A percentile compares a stretch with the other conserved stretches of the same genome.
Evolutionary conservation across 2,797 vertebrate genomes (phyloP).

Genomic region (Poecile montanus): DNA sequence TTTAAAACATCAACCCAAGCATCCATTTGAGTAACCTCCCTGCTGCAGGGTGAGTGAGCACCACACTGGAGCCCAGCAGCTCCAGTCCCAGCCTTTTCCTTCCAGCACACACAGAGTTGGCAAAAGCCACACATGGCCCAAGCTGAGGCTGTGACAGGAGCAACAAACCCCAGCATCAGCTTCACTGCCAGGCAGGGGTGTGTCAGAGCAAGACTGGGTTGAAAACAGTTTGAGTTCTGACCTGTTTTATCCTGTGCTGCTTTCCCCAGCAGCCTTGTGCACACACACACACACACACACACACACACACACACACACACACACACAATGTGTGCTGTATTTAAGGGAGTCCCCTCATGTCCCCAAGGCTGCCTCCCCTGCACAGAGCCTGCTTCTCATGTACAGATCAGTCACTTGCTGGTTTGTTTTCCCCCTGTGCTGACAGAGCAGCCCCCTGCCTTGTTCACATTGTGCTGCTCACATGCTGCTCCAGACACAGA

Average conservation of each 20-base stretch:
- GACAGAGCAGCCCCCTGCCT: not conserved
- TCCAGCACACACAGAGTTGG: fast-evolving
- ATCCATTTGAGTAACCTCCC: fast-evolving
- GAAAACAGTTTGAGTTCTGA: not conserved
- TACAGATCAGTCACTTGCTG: not conserved
- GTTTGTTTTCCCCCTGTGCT: not conserved
- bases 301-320: not conserved
- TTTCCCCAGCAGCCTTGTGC: not conserved
- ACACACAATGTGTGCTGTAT: not conserved
- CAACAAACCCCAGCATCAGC: not conserved
- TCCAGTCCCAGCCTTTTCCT: not conserved
- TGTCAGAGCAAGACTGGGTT: not conserved
- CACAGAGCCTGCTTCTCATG: not conserved
- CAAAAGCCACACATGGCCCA: not conserved
- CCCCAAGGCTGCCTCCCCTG: not conserved
- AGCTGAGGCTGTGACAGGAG: not conserved
- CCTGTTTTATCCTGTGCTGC: not conserved
- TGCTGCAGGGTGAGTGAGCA: not conserved
- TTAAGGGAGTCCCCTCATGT: not conserved
- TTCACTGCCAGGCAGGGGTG: fast-evolving
- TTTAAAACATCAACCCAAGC: not conserved
- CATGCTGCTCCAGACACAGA: not conserved
- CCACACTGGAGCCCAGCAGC: fast-evolving
- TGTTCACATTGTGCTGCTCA: not conserved
- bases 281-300: not conserved